phyloP scores from a whole-genome alignment of 1,140 invertebrate species.

The Venustaconcha ellipsiformis region DNA sequence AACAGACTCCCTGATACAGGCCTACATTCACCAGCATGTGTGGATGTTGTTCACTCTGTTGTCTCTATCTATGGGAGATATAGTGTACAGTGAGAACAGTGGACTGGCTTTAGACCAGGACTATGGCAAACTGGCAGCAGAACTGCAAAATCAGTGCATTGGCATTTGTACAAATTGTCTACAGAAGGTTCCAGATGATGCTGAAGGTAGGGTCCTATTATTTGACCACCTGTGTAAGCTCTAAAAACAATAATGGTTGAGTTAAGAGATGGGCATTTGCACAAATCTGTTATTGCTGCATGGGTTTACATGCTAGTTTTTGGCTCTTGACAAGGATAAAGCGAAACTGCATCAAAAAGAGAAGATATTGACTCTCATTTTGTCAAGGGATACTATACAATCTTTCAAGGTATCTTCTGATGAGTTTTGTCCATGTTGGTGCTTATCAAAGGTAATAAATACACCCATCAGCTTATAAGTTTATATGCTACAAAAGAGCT shows the following conservation, averaged over 20 bases:
- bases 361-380: no score
- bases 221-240: neutral
- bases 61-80: conserved; percentile 57
- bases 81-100: conserved; percentile 41
- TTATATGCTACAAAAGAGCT: no score
- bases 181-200: conserved; percentile 57
- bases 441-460: no score
- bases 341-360: no score
- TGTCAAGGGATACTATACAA: no score
- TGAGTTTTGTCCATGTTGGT: no score
- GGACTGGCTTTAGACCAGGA: conserved; percentile 27
- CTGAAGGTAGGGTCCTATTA: conserved; percentile 46
- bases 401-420: no score
- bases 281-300: no score
- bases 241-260: neutral
- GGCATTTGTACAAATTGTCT: conserved; percentile 57
- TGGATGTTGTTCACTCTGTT: conserved; percentile 65
- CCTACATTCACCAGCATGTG: conserved; percentile 67
- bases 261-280: no score
- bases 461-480: no score
- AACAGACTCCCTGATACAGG: conserved; percentile 57
- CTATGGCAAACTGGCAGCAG: conserved; percentile 56
- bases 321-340: no score
- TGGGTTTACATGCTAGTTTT: no score
- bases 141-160: conserved; percentile 61